These are phyloP conservation scores for Chrysolina oricalcia DNA, from an alignment of 2,888 invertebrate genomes.

Conservation along the genomic window DNA sequence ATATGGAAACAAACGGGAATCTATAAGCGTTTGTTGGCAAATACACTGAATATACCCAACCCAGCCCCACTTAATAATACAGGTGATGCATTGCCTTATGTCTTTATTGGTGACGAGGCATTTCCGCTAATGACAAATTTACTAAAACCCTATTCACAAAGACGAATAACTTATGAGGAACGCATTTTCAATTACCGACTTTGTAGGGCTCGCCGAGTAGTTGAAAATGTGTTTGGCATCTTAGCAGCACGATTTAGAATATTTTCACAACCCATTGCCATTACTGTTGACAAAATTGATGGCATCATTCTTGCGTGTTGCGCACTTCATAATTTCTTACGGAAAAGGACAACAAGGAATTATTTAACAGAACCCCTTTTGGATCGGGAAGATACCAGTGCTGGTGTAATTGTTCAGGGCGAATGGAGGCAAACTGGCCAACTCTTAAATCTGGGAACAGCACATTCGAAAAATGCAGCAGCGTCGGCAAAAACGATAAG, in stretches of 20 bases:
- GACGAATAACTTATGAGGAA: conserved; percentile 34
- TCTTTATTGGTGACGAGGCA: conserved; percentile 47
- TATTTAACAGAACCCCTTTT: conserved; percentile 40
- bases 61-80: conserved; percentile 30
- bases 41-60: conserved; percentile 38
- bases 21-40: conserved; percentile 41
- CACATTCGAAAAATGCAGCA: conserved; percentile 34
- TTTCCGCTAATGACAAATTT: conserved; percentile 47
- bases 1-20: conserved; percentile 50
- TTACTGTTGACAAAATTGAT: conserved; percentile 38
- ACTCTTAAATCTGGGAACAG: conserved; percentile 38
- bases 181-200: conserved; percentile 45
- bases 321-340: conserved; percentile 43
- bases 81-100: conserved; percentile 35
- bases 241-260: conserved; percentile 39
- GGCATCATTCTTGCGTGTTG: conserved; percentile 30
- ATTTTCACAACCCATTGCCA: conserved; percentile 30
- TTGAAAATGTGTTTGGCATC: conserved; percentile 47
- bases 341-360: conserved; percentile 30
- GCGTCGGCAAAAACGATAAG: conserved; percentile 35
- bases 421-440: too few relatives aligned
- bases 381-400: too few relatives aligned
- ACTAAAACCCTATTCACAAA: conserved; percentile 47
- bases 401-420: too few relatives aligned
- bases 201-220: conserved; percentile 36